These are phyloP conservation scores for Alethe castanea DNA, from an alignment of 2,113 vertebrate species.

Conservation along the genomic window DNA sequence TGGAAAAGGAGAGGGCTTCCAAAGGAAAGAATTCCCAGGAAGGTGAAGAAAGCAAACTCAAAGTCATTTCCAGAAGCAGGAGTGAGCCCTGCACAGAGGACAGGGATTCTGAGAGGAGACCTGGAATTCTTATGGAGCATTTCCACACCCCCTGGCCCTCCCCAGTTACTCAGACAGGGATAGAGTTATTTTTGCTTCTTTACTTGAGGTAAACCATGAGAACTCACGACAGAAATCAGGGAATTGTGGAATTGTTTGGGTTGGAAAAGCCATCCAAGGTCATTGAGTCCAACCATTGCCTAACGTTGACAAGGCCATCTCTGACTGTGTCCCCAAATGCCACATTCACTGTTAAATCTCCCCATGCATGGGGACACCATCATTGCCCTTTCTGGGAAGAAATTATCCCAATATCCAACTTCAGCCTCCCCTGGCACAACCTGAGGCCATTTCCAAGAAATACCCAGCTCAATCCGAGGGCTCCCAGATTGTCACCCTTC, in stretches of 20 bases:
- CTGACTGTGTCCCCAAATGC: not conserved
- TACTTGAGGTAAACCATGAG: not conserved
- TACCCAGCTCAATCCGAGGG: accelerated
- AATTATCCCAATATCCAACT: not conserved
- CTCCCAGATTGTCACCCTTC: accelerated
- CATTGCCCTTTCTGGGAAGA: too few species aligned
- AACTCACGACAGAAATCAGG: not conserved
- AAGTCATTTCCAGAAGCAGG: not conserved
- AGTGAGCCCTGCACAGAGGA: not conserved
- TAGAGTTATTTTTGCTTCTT: not conserved
- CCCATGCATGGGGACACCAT: not conserved
- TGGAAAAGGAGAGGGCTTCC: not conserved
- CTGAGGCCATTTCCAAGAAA: not conserved
- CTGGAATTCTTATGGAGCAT: not conserved
- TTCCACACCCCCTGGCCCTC: not conserved
- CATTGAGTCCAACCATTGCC: not conserved
- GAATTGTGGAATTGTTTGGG: not conserved
- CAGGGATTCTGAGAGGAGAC: not conserved
- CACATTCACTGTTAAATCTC: not conserved
- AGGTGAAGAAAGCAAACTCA: not conserved
- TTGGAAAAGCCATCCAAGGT: not conserved
- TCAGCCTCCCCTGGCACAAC: not conserved
- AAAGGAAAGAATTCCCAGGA: not conserved
- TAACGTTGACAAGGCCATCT: not conserved
- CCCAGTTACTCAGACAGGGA: not conserved